Conservation (phyloP, 1,140 invertebrate species). For the Drosophila nigrodunni region DNA sequence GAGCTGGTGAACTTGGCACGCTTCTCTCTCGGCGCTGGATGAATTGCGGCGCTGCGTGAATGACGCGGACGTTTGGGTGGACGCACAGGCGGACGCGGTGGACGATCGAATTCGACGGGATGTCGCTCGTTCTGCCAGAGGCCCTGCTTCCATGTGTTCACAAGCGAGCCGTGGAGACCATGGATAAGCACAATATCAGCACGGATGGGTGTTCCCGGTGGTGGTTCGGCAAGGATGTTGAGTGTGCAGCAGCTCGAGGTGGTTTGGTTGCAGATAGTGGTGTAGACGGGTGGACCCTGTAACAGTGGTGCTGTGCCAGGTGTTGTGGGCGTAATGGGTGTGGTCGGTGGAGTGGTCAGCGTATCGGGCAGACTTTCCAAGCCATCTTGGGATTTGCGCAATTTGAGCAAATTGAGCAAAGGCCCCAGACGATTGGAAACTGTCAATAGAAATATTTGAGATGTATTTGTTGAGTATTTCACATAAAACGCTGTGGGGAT, state of each 20-base stretch:
- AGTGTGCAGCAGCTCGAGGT: slow-evolving; percentile 79
- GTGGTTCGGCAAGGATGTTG: slow-evolving; percentile 82
- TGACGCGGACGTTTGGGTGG: slow-evolving; percentile 79
- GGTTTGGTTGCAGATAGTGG: slow-evolving; percentile 40
- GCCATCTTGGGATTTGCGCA: slow-evolving; percentile 76
- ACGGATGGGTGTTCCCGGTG: slow-evolving; percentile 74
- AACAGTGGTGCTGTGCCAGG: slow-evolving; percentile 35
- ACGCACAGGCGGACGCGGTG: slow-evolving; percentile 74
- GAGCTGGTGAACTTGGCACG: slow-evolving; percentile 66
- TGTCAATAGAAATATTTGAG: slow-evolving; percentile 44
- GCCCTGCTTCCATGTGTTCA: slow-evolving; percentile 87
- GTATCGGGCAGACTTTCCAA: slow-evolving; percentile 76
- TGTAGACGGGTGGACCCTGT: slow-evolving; percentile 50
- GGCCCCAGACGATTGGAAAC: slow-evolving; percentile 83
- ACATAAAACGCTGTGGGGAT: slow-evolving; percentile 26
- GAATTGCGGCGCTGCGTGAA: slow-evolving; percentile 66
- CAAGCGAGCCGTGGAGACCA: slow-evolving; percentile 86
- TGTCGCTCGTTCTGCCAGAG: slow-evolving; percentile 84
- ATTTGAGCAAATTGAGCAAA: slow-evolving; percentile 76
- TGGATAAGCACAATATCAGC: slow-evolving; percentile 87
- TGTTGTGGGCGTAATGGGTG: slow-evolving; percentile 54
- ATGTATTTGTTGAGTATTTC: slow-evolving; percentile 29
- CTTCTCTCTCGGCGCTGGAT: slow-evolving; percentile 72
- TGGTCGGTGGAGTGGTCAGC: slow-evolving; percentile 34
- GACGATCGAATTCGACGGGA: slow-evolving; percentile 80